phyloP scores from a whole-genome alignment of 2,113 vertebrate genomes.

The Pseudorectes ferrugineus region DNA sequence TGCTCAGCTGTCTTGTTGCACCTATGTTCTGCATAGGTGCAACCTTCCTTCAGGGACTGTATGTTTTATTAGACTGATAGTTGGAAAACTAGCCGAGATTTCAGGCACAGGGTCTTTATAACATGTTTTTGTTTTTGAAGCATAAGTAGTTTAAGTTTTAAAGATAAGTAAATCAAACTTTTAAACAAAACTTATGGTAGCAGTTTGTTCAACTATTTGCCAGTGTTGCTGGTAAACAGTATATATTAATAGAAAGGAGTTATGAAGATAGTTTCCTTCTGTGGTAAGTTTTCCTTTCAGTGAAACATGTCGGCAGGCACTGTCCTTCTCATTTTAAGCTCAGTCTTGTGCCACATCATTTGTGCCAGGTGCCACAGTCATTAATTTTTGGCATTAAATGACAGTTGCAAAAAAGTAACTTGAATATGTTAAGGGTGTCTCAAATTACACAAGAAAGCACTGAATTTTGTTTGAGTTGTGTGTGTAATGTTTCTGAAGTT shows the following conservation, averaged over 20 bases:
- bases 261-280: background rate
- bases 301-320: background rate
- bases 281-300: background rate
- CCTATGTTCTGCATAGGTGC: background rate
- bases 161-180: background rate
- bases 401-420: background rate
- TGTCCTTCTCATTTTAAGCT: background rate
- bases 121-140: background rate
- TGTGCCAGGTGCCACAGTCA: background rate
- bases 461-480: background rate
- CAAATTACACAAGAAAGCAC: background rate
- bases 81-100: background rate
- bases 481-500: background rate
- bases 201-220: background rate
- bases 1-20: background rate
- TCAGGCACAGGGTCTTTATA: background rate
- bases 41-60: background rate
- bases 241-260: background rate
- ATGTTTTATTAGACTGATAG: background rate
- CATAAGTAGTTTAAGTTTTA: background rate
- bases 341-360: background rate
- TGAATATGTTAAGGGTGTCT: background rate
- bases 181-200: background rate
- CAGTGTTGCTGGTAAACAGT: background rate
- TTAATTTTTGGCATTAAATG: background rate